Evolutionary conservation across 1,140 invertebrate genomes (phyloP).

Genomic region (Aphaenogaster floridana): DNA sequence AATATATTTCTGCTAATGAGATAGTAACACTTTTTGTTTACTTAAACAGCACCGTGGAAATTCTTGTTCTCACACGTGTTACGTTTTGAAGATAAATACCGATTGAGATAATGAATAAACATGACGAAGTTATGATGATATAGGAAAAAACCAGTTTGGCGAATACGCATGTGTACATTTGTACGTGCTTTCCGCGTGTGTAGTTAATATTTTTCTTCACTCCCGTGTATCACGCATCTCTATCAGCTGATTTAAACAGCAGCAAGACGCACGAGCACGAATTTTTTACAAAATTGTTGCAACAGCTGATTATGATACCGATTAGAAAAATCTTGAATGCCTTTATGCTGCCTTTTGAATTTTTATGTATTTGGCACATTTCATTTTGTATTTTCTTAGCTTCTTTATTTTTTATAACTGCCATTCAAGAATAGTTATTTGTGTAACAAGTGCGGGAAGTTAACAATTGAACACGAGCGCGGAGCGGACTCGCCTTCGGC

Average conservation of each 20-base stretch:
- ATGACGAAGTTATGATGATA: neutral
- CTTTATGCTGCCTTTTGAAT: neutral
- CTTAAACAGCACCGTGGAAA: neutral
- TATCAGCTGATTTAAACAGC: neutral
- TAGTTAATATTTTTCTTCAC: neutral
- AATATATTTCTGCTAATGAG: neutral
- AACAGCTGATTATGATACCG: neutral
- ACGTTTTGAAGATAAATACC: neutral
- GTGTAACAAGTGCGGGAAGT: too few relatives aligned
- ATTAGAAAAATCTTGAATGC: neutral
- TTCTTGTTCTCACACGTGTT: neutral
- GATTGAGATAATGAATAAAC: conserved; percentile 10
- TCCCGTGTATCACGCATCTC: neutral
- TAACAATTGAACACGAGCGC: too few relatives aligned
- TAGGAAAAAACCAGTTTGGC: conserved; percentile 22
- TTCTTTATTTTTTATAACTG: neutral
- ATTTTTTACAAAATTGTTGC: neutral
- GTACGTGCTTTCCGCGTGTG: neutral
- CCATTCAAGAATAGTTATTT: neutral
- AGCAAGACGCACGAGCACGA: neutral
- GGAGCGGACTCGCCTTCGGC: too few relatives aligned
- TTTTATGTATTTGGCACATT: neutral
- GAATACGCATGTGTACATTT: neutral
- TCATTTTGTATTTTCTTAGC: neutral
- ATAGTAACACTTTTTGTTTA: neutral